A percentile compares a stretch with the other conserved stretches of the same genome.
Conservation (phyloP, 2,797 vertebrate genomes). For the Lacerta viridis region DNA sequence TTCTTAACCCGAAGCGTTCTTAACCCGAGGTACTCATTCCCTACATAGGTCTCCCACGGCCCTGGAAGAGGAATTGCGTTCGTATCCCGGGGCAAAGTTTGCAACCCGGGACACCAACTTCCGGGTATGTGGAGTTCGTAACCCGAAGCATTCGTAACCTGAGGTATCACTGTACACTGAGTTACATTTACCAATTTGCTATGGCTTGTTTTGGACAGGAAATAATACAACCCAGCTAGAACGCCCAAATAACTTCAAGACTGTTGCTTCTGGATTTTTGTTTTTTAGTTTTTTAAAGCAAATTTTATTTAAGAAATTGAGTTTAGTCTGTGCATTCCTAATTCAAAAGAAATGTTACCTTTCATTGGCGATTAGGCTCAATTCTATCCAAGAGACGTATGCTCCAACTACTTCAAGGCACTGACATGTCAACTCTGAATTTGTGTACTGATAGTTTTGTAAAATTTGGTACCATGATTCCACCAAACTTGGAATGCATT, state of each 20-base stretch:
- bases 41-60: too few relatives aligned
- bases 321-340: background rate
- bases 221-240: background rate
- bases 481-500: slow-evolving; percentile 95
- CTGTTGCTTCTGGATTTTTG: background rate
- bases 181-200: background rate
- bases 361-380: slow-evolving; percentile 97
- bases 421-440: slow-evolving; percentile 97
- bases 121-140: too few relatives aligned
- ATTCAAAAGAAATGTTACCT: slow-evolving; percentile 79
- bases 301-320: background rate
- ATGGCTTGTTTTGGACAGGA: background rate
- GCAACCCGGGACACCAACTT: too few relatives aligned
- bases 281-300: background rate
- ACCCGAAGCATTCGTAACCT: too few relatives aligned
- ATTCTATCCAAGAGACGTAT: slow-evolving; percentile 98
- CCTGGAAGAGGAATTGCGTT: too few relatives aligned
- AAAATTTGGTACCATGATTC: slow-evolving; percentile 99
- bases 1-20: too few relatives aligned
- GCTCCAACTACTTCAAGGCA: slow-evolving; percentile 99
- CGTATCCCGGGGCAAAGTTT: too few relatives aligned
- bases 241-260: background rate
- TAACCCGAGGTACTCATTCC: too few relatives aligned
- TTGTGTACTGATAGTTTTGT: slow-evolving; percentile 92
- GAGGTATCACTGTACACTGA: too few relatives aligned